phyloP scores from a whole-genome alignment of 1,140 invertebrate genomes.

The Bombus terrestris region DNA sequence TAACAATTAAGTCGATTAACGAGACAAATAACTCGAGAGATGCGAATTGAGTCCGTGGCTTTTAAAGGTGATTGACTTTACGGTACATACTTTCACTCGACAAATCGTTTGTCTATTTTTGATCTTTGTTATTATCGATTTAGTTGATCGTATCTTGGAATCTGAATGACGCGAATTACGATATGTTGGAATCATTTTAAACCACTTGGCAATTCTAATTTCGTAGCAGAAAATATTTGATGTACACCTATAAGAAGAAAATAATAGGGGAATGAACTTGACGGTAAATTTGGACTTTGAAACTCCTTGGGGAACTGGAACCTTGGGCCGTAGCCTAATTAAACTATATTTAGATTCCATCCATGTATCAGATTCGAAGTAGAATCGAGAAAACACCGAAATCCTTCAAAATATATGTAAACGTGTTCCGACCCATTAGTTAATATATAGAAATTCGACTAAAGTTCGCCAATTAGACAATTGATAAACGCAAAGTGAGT shows the following conservation, averaged over 20 bases:
- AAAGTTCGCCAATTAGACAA: slow-evolving; percentile 18
- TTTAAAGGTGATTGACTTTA: background rate
- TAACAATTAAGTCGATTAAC: background rate
- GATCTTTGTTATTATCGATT: background rate
- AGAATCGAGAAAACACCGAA: background rate
- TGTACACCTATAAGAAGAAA: background rate
- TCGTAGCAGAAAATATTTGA: background rate
- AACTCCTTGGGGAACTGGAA: background rate
- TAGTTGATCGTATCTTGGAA: background rate
- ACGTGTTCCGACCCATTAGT: background rate
- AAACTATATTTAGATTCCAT: slow-evolving; percentile 36
- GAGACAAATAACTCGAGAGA: background rate
- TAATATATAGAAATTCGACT: background rate
- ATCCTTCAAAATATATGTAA: background rate
- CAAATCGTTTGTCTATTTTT: background rate
- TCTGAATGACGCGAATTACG: background rate
- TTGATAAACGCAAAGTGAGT: background rate
- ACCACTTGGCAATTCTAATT: background rate
- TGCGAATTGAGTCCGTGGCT: background rate
- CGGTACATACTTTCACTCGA: too few relatives aligned
- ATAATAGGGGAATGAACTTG: background rate
- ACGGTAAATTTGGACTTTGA: slow-evolving; percentile 1
- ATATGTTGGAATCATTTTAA: background rate
- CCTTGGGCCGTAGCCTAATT: slow-evolving; percentile 4
- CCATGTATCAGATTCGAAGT: background rate